Evolutionary conservation across 2,888 invertebrate species (phyloP).

Genomic region (Synergus laeviventris): DNA sequence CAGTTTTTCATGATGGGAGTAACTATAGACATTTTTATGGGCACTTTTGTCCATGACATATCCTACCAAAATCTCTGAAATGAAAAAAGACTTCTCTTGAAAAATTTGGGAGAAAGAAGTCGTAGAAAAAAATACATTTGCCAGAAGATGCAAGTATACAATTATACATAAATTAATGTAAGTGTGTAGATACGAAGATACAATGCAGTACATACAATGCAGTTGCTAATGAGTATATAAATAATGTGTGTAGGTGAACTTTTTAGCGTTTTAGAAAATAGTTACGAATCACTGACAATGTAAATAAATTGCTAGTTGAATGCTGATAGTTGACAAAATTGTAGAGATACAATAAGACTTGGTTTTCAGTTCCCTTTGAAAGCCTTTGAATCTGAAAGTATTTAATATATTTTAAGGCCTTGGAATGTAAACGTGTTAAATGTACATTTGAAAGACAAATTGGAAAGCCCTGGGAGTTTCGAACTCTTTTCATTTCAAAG

Average conservation of each 20-base stretch:
- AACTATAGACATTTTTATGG: background rate
- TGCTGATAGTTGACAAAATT: constrained; percentile 13
- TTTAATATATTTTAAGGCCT: background rate
- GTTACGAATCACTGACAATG: constrained; percentile 28
- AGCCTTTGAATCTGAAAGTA: background rate
- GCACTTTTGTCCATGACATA: constrained; percentile 5
- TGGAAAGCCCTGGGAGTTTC: background rate
- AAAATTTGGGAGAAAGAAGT: background rate
- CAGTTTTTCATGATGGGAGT: background rate
- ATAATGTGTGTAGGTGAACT: constrained; percentile 39
- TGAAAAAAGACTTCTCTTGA: background rate
- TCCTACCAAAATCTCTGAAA: background rate
- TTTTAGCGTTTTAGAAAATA: constrained; percentile 34
- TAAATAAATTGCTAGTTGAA: constrained; percentile 30
- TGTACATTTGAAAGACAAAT: background rate
- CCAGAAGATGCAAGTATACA: background rate
- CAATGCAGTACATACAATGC: constrained; percentile 34
- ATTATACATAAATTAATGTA: constrained; percentile 12
- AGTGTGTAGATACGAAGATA: constrained; percentile 38
- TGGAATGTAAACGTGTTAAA: background rate
- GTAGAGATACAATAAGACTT: background rate
- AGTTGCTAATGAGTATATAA: constrained; percentile 35
- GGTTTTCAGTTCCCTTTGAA: background rate
- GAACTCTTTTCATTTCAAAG: background rate
- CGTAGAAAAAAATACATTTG: constrained; percentile 17